A percentile compares a stretch with the other conserved stretches of the same genome.
Evolutionary conservation across 2,888 invertebrate species (phyloP).

Genomic region (Drosophila prolongata): DNA sequence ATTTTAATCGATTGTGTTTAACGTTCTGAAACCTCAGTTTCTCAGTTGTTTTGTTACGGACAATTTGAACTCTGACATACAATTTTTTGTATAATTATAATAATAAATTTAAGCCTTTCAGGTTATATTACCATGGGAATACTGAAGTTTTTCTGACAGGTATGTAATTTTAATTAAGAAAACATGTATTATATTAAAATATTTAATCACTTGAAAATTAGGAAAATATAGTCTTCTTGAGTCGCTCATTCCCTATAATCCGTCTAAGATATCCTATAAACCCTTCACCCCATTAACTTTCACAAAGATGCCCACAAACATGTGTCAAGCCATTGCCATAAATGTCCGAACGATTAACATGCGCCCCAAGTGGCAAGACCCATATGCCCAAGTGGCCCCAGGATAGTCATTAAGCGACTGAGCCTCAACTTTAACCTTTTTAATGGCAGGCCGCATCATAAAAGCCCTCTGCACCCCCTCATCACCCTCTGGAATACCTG

Average conservation of each 20-base stretch:
- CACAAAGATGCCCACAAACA: conserved; percentile 28
- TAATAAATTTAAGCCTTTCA: too few species aligned
- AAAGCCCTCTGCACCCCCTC: conserved; percentile 19
- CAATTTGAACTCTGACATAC: too few species aligned
- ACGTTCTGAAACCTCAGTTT: too few species aligned
- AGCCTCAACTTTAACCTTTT: conserved; percentile 75
- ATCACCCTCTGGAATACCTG: conserved; percentile 10
- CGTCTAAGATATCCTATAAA: conserved; percentile 7
- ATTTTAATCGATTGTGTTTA: too few species aligned
- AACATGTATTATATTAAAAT: too few species aligned
- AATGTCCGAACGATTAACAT: conserved; percentile 45
- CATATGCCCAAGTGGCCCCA: conserved; percentile 29
- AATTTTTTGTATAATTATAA: too few species aligned
- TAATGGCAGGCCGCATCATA: conserved; percentile 58
- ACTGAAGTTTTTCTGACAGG: too few species aligned
- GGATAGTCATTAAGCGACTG: conserved; percentile 54
- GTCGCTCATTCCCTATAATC: neutral
- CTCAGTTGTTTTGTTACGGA: too few species aligned
- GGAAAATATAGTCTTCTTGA: neutral
- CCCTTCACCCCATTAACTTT: conserved; percentile 19
- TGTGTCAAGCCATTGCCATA: conserved; percentile 56
- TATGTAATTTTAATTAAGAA: too few species aligned
- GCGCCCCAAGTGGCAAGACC: conserved; percentile 33
- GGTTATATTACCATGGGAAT: too few species aligned
- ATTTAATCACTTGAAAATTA: neutral